Evolutionary conservation across 2,888 invertebrate genomes (phyloP), one percentile per base, ranked within the genome.

Genomic region (Trisateles emortualis): DNA sequence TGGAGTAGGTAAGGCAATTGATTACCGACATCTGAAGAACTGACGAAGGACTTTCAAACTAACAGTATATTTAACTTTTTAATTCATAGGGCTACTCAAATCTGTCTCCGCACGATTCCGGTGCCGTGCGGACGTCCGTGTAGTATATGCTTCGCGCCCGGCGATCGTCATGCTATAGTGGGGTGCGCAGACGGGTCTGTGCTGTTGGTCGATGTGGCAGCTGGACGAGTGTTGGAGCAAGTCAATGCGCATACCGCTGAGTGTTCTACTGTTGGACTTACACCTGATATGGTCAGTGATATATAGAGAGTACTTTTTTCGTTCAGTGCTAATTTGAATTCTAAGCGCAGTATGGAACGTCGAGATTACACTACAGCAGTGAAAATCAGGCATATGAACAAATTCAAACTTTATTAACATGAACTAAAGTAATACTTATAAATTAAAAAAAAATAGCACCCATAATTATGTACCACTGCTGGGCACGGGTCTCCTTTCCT

Each of bases 1-100:
- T 99, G 99, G 99, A 98, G 98, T 85, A 95, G 97, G 95, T 96
- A 76, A 64, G 70, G n/a, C n/a, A n/a, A n/a, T n/a, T n/a, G n/a
- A n/a, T n/a, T n/a, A n/a, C n/a, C n/a, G n/a, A n/a, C n/a, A n/a
- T n/a, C n/a, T n/a, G n/a, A n/a, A n/a, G n/a, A n/a, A n/a, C n/a
- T n/a, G n/a, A n/a, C n/a, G n/a, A n/a, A n/a, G n/a, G n/a, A n/a
- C n/a, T n/a, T n/a, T n/a, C n/a, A n/a, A n/a, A n/a, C n/a, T n/a
- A n/a, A n/a, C n/a, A n/a, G n/a, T n/a, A n/a, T n/a, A n/a, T n/a
- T n/a, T n/a, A n/a, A n/a, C n/a, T 13, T 32, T 9, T 14, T 46
- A 32, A 1, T 2, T 0, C 13, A 10, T 50, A 91, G 94, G 61
- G 83, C 92, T 68, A 95, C 92, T 59, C 93, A 96, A 65, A 88